Conservation (phyloP, 2,797 vertebrate species). For the Anabacerthia variegaticeps region DNA sequence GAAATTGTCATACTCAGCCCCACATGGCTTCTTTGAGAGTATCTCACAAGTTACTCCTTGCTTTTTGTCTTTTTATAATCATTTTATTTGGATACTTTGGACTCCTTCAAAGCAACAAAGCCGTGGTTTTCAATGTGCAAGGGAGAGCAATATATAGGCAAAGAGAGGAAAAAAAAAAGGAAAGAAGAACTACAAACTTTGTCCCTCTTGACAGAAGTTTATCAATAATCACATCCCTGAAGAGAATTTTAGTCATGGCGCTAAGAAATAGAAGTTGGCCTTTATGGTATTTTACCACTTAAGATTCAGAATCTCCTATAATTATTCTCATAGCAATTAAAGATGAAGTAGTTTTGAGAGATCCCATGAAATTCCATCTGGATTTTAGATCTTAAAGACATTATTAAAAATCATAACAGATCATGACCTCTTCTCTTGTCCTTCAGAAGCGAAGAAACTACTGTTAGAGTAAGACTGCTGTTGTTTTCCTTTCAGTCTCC, state of each 20-base stretch:
- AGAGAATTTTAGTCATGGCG: neutral
- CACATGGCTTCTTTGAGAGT: neutral
- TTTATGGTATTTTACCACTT: neutral
- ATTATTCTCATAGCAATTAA: neutral
- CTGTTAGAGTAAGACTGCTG: neutral
- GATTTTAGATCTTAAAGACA: neutral
- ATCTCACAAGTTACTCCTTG: neutral
- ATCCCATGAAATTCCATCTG: neutral
- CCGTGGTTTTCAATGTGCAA: neutral
- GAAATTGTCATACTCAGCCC: neutral
- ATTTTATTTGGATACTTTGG: neutral
- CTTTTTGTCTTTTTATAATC: neutral
- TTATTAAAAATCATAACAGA: neutral
- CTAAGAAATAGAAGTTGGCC: neutral
- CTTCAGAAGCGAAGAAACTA: neutral
- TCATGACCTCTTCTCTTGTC: neutral
- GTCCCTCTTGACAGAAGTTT: neutral
- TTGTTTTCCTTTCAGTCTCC: neutral
- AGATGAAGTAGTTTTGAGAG: neutral
- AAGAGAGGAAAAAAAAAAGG: neutral
- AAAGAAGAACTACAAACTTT: neutral
- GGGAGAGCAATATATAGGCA: neutral
- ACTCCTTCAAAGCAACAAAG: neutral
- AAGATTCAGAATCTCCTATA: neutral
- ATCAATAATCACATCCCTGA: neutral